Evolutionary conservation across 2,888 invertebrate species (phyloP).

Genomic region (Synanthedon andrenaeformis): DNA sequence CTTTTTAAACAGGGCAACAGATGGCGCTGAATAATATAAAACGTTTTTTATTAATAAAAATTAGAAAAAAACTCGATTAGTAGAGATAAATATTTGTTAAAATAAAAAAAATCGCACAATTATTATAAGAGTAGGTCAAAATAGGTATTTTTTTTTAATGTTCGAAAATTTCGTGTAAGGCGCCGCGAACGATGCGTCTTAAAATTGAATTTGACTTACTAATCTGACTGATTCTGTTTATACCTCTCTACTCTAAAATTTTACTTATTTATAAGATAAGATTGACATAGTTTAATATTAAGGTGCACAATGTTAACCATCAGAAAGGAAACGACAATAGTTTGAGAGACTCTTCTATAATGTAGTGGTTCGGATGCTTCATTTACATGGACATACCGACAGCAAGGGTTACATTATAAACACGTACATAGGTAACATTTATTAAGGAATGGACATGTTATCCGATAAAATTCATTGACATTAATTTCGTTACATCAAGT

Average conservation of each 20-base stretch:
- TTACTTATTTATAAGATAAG: conserved; percentile 44
- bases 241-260: conserved; percentile 36
- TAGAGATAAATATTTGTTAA: too few species aligned
- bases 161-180: too few species aligned
- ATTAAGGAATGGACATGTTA: conserved; percentile 43
- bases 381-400: conserved; percentile 45
- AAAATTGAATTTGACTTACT: conserved; percentile 2
- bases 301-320: conserved; percentile 33
- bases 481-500: conserved; percentile 29
- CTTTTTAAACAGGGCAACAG: too few species aligned
- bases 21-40: too few species aligned
- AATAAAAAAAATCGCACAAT: too few species aligned
- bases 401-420: conserved; percentile 32
- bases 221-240: conserved; percentile 41
- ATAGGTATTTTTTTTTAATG: too few species aligned
- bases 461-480: conserved; percentile 29
- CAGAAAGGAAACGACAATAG: conserved; percentile 19
- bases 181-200: too few species aligned
- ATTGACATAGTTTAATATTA: conserved; percentile 40
- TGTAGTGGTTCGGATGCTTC: conserved; percentile 7
- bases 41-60: too few species aligned
- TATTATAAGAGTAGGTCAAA: too few species aligned
- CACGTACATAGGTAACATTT: conserved; percentile 14
- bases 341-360: neutral
- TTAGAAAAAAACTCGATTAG: too few species aligned